Evolutionary conservation across 1,140 invertebrate genomes (phyloP), one percentile per base, ranked within the genome.

Genomic region (Pseudomyrmex sp.): DNA sequence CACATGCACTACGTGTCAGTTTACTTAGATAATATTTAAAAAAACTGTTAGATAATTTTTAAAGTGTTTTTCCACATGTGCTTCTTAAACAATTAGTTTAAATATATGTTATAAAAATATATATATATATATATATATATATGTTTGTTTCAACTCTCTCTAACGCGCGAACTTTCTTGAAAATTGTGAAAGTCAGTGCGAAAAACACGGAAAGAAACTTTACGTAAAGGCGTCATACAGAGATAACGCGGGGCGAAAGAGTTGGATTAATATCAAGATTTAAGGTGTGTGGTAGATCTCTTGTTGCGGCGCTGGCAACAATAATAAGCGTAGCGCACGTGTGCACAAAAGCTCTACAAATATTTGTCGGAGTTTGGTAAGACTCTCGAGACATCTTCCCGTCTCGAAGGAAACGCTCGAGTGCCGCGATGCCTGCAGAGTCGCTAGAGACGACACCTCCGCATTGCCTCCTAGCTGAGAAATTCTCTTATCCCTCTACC

Each of bases 291-390:
- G 75, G 66, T 83, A 50, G 74, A 69, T 83, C 65, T 56, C 50
- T 77, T 23, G 58, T 77, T 77, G 52, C 56, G 54, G 63, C 15
- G 54, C 54, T 46, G 35, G 63, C 83, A 65, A 69, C 52, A 77
- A 77, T 83, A 83, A 83, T 83, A 83, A 83, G 82, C 74, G 63
- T 83, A 44, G 82, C 74, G 74, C 82, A 69, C 63, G 58, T 69
- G 82, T 83, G 82, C 82, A 79, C 74, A 77, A 83, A 83, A 83
- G 82, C 82, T 83, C 73, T 79, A 77, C 82, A 83, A 83, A 77
- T 83, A 79, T 83, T 83, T 83, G 82, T 50, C 63, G 54, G 65
- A 83, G 74, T 79, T 83, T 69, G 82, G 63, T 77, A 61, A 68
- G 82, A 69, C 74, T 77, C 74, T 84, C 82, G 74, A 84, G 82